These are phyloP conservation scores for Erpetoichthys calabaricus DNA, from an alignment of 2,797 vertebrate genomes.

Conservation along the genomic window DNA sequence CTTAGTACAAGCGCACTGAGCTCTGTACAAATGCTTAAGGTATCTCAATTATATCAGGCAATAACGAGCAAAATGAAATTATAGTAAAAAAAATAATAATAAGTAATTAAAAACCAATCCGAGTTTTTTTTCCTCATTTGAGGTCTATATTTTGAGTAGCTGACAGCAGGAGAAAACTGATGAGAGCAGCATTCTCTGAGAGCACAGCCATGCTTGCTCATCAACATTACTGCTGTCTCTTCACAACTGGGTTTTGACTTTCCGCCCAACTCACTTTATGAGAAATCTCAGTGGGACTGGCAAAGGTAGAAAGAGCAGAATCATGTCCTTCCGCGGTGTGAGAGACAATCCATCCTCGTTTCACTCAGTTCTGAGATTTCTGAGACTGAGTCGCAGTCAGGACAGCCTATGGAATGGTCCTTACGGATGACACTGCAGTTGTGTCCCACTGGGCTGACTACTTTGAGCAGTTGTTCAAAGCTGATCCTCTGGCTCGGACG, in stretches of 20 bases:
- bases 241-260: slow-evolving; percentile 14
- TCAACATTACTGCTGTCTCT: slow-evolving; percentile 13
- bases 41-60: too few species aligned
- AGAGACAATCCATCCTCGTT: too few species aligned
- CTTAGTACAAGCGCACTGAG: too few species aligned
- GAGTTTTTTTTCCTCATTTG: background rate
- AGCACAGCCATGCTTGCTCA: slow-evolving; percentile 13
- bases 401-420: too few species aligned
- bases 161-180: slow-evolving; percentile 11
- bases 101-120: background rate
- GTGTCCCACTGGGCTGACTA: too few species aligned
- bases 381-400: too few species aligned
- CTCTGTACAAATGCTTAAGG: too few species aligned
- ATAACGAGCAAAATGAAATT: too few species aligned
- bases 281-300: slow-evolving; percentile 9
- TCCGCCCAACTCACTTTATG: slow-evolving; percentile 12
- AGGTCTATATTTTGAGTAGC: slow-evolving; percentile 1
- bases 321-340: background rate
- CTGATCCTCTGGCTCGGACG: too few species aligned
- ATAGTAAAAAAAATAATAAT: background rate
- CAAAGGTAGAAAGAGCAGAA: slow-evolving; percentile 9
- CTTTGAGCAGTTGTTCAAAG: too few species aligned
- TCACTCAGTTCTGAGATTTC: too few species aligned
- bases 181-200: slow-evolving; percentile 7
- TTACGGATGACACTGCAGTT: too few species aligned